phyloP scores from a whole-genome alignment of 2,797 vertebrate species.

The Moxostoma hubbsi region DNA sequence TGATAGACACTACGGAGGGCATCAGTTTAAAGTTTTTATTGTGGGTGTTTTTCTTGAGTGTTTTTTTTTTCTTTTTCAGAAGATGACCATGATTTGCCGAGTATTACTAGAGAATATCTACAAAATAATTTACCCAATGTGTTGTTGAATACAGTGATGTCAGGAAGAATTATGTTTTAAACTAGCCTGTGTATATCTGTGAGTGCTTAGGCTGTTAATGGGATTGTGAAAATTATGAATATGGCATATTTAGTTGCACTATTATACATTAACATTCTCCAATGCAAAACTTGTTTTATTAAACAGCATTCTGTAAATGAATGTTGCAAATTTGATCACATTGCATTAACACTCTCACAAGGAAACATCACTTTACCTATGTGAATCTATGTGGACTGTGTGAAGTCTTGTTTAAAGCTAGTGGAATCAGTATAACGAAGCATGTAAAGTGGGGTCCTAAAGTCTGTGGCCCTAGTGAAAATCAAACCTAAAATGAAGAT shows the following conservation, averaged over 20 bases:
- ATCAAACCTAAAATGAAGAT: not conserved
- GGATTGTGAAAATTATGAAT: too few relatives aligned
- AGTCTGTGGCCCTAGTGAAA: not conserved
- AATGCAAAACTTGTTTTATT: too few relatives aligned
- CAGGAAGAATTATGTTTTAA: not conserved
- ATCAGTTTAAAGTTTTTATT: constrained; percentile 29
- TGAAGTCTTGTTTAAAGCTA: not conserved
- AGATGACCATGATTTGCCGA: not conserved
- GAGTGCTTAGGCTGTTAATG: constrained; percentile 1
- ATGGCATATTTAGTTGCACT: too few relatives aligned
- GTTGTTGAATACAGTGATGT: not conserved
- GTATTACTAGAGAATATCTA: not conserved
- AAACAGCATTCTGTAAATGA: not conserved
- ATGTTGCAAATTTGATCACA: not conserved
- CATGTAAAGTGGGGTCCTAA: not conserved
- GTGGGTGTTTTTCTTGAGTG: not conserved
- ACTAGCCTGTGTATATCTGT: not conserved
- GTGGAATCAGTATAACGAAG: not conserved
- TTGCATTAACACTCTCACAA: not conserved
- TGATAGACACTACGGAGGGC: constrained; percentile 32
- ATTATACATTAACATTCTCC: too few relatives aligned
- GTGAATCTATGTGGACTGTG: not conserved
- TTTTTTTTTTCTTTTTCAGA: too few relatives aligned
- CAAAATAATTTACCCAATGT: not conserved
- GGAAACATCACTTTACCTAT: not conserved